These are phyloP conservation scores for Turritopsis rubra DNA, from an alignment of 30 jellyfish, hydroid and myxozoan species.

Conservation along the genomic window DNA sequence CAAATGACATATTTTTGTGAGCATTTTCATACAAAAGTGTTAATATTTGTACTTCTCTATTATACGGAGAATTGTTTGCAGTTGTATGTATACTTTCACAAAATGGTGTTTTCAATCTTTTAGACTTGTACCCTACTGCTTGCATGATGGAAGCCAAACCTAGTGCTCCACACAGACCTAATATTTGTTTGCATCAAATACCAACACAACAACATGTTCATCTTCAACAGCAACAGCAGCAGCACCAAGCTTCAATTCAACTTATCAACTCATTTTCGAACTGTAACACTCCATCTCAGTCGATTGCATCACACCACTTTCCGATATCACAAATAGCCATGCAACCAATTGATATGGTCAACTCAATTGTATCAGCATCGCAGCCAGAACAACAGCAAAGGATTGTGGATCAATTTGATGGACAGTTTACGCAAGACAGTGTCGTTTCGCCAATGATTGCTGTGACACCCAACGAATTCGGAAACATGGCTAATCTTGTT, in stretches of 20 bases:
- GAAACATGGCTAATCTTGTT: constrained; percentile 33
- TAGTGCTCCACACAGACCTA: neutral
- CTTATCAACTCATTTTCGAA: neutral
- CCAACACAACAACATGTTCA: neutral
- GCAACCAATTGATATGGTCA: constrained; percentile 4
- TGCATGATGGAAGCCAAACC: neutral
- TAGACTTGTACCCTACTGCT: neutral
- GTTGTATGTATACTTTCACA: too few relatives aligned
- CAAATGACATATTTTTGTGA: too few relatives aligned
- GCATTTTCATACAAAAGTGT: too few relatives aligned
- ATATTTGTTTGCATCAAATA: constrained; percentile 12
- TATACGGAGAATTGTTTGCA: too few relatives aligned
- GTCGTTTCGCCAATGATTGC: neutral
- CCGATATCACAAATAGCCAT: neutral
- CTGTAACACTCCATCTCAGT: constrained; percentile 7
- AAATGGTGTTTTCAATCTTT: too few relatives aligned
- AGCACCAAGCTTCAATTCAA: neutral
- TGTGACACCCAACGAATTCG: neutral
- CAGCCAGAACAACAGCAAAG: constrained; percentile 6
- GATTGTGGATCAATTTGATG: constrained; percentile 5
- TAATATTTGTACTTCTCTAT: too few relatives aligned
- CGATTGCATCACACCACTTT: neutral
- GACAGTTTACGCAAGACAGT: neutral
- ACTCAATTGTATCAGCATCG: neutral
- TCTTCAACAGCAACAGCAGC: neutral